These are phyloP conservation scores for Tetragonisca angustula DNA, from an alignment of 2,888 invertebrate species.

Conservation along the genomic window DNA sequence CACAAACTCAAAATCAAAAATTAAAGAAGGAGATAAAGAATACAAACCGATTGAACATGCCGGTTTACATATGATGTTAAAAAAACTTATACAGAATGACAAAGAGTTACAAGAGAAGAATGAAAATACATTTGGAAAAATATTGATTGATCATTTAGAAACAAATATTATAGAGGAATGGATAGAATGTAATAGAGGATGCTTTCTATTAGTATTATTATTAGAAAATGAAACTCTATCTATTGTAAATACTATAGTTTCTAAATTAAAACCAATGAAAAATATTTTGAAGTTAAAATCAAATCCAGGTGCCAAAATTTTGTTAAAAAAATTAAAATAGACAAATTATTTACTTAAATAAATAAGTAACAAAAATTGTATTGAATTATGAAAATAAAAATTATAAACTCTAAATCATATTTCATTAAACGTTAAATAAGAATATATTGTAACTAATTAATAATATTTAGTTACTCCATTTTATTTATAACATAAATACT, in stretches of 20 bases:
- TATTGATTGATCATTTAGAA: constrained; percentile 85
- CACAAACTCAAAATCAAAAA: constrained; percentile 85
- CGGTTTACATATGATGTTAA: constrained; percentile 91
- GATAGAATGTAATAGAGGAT: constrained; percentile 90
- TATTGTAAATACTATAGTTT: constrained; percentile 84
- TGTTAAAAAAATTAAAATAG: constrained; percentile 85
- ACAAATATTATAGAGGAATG: constrained; percentile 87
- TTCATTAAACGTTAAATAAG: not conserved
- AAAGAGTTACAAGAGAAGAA: constrained; percentile 83
- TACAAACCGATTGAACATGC: constrained; percentile 88
- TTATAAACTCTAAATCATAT: not conserved
- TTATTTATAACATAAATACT: constrained; percentile 50
- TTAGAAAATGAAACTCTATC: constrained; percentile 87
- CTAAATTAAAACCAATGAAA: constrained; percentile 84
- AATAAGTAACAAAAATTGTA: constrained; percentile 12
- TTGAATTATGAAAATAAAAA: not conserved
- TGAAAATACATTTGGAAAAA: constrained; percentile 85
- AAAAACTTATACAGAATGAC: constrained; percentile 90
- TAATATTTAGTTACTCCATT: constrained; percentile 5
- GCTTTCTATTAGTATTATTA: constrained; percentile 89
- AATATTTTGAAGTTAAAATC: constrained; percentile 85
- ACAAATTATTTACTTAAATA: constrained; percentile 49
- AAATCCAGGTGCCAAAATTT: constrained; percentile 87
- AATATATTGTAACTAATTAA: not conserved
- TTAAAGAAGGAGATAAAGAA: constrained; percentile 82